Evolutionary conservation across 2,888 invertebrate genomes (phyloP).

Genomic region (Danaus chrysippus): DNA sequence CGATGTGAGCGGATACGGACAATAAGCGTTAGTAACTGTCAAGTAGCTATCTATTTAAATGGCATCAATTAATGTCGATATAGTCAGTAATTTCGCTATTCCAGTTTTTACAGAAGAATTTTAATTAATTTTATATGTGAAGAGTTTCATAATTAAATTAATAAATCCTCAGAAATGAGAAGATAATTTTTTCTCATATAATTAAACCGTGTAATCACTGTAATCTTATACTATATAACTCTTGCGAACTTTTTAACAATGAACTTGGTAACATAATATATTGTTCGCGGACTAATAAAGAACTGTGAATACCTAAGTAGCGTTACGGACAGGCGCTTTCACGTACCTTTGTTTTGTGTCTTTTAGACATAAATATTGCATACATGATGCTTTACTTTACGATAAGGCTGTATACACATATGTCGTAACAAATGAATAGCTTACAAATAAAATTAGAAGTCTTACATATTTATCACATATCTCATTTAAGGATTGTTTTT

Average conservation of each 20-base stretch:
- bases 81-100: not conserved
- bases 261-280: not conserved
- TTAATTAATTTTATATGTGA: too few species aligned
- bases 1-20: not conserved
- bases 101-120: too few species aligned
- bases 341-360: conserved; percentile 12
- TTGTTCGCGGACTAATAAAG: not conserved
- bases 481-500: too few species aligned
- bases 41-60: not conserved
- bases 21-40: not conserved
- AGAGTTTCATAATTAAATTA: too few species aligned
- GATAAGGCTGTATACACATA: not conserved
- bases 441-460: not conserved
- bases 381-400: conserved; percentile 11
- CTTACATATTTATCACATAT: not conserved
- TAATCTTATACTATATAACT: not conserved
- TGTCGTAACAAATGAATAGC: not conserved
- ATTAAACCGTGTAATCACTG: too few species aligned
- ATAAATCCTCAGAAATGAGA: too few species aligned
- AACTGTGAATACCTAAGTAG: conserved; percentile 1
- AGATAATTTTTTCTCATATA: too few species aligned
- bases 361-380: conserved; percentile 18
- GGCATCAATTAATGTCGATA: not conserved
- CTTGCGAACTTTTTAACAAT: not conserved
- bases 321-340: not conserved